phyloP scores from a whole-genome alignment of 1,140 invertebrate genomes.

The Drosophila jambulina region DNA sequence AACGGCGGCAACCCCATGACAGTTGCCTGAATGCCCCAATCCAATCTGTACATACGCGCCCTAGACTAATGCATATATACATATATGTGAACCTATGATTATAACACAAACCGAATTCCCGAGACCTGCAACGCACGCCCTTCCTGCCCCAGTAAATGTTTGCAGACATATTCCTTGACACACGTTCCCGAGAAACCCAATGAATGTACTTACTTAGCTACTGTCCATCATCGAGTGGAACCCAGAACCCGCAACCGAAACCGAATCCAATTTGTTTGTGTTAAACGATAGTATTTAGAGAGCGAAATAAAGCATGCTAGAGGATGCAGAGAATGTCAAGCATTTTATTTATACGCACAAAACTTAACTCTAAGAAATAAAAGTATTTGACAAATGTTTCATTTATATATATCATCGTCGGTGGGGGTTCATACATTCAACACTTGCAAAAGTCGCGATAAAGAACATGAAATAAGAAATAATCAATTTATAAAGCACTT shows the following conservation, averaged over 20 bases:
- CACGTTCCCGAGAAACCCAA: constrained; percentile 45
- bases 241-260: neutral
- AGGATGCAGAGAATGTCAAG: constrained; percentile 69
- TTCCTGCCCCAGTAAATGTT: constrained; percentile 28
- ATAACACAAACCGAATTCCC: constrained; percentile 45
- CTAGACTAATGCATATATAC: constrained; percentile 27
- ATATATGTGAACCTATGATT: constrained; percentile 19
- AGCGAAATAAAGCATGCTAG: constrained; percentile 62
- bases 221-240: constrained; percentile 5
- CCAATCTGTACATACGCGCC: constrained; percentile 56
- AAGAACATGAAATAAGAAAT: constrained; percentile 4
- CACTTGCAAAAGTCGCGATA: constrained; percentile 5
- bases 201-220: constrained; percentile 44
- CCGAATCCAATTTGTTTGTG: constrained; percentile 34
- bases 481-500: constrained; percentile 19
- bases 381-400: constrained; percentile 32
- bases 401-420: constrained; percentile 7
- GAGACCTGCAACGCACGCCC: constrained; percentile 21
- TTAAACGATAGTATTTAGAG: constrained; percentile 45
- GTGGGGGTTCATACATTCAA: neutral
- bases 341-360: constrained; percentile 72
- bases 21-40: constrained; percentile 62
- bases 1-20: constrained; percentile 81
- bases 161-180: constrained; percentile 50
- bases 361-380: constrained; percentile 52